phyloP scores from a whole-genome alignment of 2,888 invertebrate species.

The Zhuqinia jingwanae region DNA sequence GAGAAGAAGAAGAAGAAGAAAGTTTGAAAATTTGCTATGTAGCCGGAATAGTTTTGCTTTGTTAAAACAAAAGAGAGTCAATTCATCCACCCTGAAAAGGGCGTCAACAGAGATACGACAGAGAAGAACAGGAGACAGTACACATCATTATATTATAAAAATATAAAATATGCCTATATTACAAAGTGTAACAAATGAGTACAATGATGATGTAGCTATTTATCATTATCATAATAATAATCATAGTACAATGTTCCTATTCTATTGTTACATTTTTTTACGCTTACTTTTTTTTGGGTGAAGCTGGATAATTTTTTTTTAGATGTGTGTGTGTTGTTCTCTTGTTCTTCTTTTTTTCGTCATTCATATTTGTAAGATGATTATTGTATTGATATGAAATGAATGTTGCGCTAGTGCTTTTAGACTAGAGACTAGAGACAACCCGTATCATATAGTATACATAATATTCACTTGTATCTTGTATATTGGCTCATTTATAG shows the following conservation, averaged over 20 bases:
- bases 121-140: neutral
- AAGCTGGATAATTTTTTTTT: slow-evolving; percentile 15
- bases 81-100: slow-evolving; percentile 77
- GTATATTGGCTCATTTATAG: too few species aligned
- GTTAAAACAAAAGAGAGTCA: slow-evolving; percentile 55
- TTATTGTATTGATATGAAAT: neutral
- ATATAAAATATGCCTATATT: too few species aligned
- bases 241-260: neutral
- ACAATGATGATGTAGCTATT: neutral
- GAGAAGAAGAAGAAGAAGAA: too few species aligned
- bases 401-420: neutral
- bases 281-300: neutral
- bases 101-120: slow-evolving; percentile 66
- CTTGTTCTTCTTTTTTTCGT: too few species aligned
- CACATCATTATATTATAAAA: neutral
- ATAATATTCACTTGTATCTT: too few species aligned
- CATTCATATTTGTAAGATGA: neutral
- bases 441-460: too few species aligned
- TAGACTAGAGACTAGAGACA: too few species aligned
- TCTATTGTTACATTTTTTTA: neutral
- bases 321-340: neutral
- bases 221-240: slow-evolving; percentile 1
- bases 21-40: neutral
- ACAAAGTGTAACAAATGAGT: too few species aligned
- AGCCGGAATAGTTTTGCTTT: neutral